These are phyloP conservation scores for Hedya salicella DNA, from an alignment of 2,888 invertebrate species.

Conservation along the genomic window DNA sequence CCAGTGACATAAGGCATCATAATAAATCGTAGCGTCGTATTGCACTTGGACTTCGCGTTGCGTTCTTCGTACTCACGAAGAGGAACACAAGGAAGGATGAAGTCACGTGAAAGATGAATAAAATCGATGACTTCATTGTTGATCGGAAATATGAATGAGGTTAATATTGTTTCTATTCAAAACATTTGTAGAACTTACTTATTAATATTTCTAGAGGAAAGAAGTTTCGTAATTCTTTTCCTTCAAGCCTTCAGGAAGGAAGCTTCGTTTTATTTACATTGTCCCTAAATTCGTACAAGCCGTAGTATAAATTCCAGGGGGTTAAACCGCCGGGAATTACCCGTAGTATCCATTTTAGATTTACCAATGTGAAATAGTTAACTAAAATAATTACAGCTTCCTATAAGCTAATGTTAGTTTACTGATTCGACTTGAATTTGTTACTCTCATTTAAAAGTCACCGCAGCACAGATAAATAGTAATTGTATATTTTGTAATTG, in stretches of 20 bases:
- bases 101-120: not conserved
- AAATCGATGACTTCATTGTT: conserved; percentile 10
- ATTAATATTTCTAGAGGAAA: not conserved
- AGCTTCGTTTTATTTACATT: not conserved
- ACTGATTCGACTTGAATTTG: too few relatives aligned
- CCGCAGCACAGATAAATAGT: too few relatives aligned
- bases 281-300: not conserved
- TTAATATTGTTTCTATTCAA: not conserved
- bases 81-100: not conserved
- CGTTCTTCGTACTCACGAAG: too few relatives aligned
- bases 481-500: not conserved
- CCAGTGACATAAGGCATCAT: too few relatives aligned
- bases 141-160: conserved; percentile 7
- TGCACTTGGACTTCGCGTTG: too few relatives aligned
- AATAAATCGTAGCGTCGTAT: too few relatives aligned
- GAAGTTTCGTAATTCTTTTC: not conserved
- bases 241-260: not conserved
- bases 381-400: too few relatives aligned
- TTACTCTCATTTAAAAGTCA: too few relatives aligned
- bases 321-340: not conserved
- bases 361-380: too few relatives aligned
- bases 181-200: conserved; percentile 2
- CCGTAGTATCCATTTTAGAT: not conserved
- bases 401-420: too few relatives aligned
- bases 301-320: not conserved